A percentile compares a stretch with the other conserved stretches of the same genome.
Conservation (phyloP, 1,140 invertebrate species). For the Brachionus paranguensis region DNA sequence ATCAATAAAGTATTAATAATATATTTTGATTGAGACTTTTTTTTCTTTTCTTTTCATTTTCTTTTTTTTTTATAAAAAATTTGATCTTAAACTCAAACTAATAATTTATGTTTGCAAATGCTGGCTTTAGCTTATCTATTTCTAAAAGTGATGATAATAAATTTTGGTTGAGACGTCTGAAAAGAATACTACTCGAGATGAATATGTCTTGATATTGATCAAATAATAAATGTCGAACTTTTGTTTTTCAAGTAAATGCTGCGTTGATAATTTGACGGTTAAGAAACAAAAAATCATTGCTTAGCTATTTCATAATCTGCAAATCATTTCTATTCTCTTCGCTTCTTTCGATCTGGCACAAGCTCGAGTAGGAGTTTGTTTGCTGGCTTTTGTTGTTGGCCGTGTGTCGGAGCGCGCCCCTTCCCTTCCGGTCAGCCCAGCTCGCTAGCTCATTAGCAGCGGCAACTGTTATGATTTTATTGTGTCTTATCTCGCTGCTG, state of each 20-base stretch:
- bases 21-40: constrained; percentile 39
- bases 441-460: background rate
- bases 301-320: background rate
- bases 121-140: background rate
- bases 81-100: constrained; percentile 36
- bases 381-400: no score
- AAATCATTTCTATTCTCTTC: background rate
- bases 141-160: constrained; percentile 35
- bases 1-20: constrained; percentile 37
- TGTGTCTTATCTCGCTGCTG: background rate
- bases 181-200: background rate
- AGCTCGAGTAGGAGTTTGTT: background rate
- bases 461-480: background rate
- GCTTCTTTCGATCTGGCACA: background rate
- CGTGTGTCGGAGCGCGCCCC: background rate
- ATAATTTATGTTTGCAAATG: constrained; percentile 35
- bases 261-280: constrained; percentile 37
- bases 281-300: constrained; percentile 10
- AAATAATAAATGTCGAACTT: constrained; percentile 38
- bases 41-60: background rate
- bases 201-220: constrained; percentile 29
- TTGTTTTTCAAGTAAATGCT: constrained; percentile 38
- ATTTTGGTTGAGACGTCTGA: constrained; percentile 13
- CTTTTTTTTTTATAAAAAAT: background rate
- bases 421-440: background rate